Conservation (phyloP, 2,888 invertebrate genomes). For the Bruchidius siliquastri region DNA sequence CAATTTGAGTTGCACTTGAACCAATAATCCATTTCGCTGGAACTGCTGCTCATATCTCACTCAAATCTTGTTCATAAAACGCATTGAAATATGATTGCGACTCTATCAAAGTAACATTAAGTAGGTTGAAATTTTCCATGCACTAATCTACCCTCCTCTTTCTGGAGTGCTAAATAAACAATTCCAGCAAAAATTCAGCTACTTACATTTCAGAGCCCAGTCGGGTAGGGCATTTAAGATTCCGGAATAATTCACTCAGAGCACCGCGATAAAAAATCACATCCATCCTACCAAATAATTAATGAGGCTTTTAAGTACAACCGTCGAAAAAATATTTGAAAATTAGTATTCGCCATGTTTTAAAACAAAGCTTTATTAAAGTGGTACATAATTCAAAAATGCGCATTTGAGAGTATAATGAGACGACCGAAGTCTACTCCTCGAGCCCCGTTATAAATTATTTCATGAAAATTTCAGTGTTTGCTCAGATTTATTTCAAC, state of each 20-base stretch:
- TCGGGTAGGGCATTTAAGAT: neutral
- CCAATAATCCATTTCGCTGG: no score
- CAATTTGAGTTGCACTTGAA: no score
- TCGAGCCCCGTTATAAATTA: constrained; percentile 1
- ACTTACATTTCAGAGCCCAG: neutral
- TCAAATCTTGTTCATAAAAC: no score
- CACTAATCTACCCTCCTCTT: neutral
- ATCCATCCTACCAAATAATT: neutral
- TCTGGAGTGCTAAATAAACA: neutral
- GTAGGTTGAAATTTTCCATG: neutral
- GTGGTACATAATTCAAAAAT: constrained; percentile 5
- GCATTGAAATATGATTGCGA: no score
- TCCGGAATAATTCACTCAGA: neutral
- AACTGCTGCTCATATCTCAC: no score
- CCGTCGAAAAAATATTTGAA: neutral
- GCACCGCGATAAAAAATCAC: neutral
- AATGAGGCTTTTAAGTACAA: constrained; percentile 3
- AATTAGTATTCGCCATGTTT: constrained; percentile 2
- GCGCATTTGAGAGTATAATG: constrained; percentile 12
- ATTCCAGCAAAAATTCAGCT: neutral
- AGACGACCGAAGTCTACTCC: neutral
- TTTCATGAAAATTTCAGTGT: constrained; percentile 1
- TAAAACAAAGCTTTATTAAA: constrained; percentile 2
- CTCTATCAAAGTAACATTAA: no score
- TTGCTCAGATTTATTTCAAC: neutral